These are phyloP conservation scores for Pogonognathellus flavescens DNA, from an alignment of 1,140 invertebrate genomes.

Conservation along the genomic window DNA sequence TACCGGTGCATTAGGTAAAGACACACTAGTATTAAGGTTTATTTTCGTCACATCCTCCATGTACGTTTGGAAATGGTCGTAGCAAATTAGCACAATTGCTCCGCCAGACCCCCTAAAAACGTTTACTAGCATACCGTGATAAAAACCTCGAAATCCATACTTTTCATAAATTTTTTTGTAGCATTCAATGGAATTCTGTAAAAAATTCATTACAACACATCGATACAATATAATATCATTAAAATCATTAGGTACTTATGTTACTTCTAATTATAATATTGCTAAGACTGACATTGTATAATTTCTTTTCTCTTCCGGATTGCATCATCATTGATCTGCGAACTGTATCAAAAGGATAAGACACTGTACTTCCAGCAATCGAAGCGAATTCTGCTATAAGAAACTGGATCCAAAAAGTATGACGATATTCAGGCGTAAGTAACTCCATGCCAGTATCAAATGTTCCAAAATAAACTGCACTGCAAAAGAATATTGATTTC, in stretches of 20 bases:
- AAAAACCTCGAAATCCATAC: conserved; percentile 61
- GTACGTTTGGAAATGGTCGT: conserved; percentile 55
- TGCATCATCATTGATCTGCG: conserved; percentile 78
- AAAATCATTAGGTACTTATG: neutral
- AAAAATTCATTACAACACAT: neutral
- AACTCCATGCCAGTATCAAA: conserved; percentile 54
- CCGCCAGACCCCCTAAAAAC: conserved; percentile 57
- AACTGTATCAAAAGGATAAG: conserved; percentile 79
- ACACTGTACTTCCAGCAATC: conserved; percentile 75
- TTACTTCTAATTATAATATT: neutral
- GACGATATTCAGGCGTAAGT: conserved; percentile 2
- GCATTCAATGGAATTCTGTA: conserved; percentile 56
- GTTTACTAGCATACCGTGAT: conserved; percentile 55
- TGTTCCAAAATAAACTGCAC: conserved; percentile 60
- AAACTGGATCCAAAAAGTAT: conserved; percentile 48
- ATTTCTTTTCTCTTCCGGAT: conserved; percentile 66
- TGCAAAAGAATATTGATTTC: conserved; percentile 12
- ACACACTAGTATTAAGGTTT: neutral
- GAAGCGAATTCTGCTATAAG: conserved; percentile 71
- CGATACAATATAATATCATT: neutral
- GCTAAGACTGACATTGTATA: conserved; percentile 4
- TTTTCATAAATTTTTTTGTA: conserved; percentile 39
- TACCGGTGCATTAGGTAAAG: too few species aligned
- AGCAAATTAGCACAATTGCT: conserved; percentile 58
- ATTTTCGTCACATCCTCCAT: neutral